phyloP scores from a whole-genome alignment of 2,888 invertebrate genomes.

The Timema podura region DNA sequence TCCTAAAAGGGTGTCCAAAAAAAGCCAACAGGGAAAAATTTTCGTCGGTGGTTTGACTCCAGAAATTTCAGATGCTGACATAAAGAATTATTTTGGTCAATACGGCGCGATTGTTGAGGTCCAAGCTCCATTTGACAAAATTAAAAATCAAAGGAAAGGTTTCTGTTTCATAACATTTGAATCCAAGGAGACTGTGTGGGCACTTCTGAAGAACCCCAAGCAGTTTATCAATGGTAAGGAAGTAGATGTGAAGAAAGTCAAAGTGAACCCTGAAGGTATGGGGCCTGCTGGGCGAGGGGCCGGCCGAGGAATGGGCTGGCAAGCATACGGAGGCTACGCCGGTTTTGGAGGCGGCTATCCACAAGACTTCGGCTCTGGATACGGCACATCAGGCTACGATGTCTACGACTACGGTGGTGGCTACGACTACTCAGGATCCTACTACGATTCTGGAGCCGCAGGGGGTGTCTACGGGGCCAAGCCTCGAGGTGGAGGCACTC shows the following conservation, averaged over 20 bases:
- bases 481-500: too few relatives aligned
- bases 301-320: slow-evolving; percentile 34
- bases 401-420: slow-evolving; percentile 38
- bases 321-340: slow-evolving; percentile 32
- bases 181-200: slow-evolving; percentile 56
- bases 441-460: slow-evolving; percentile 29
- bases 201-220: slow-evolving; percentile 53
- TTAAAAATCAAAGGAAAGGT: slow-evolving; percentile 58
- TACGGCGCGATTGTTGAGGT: slow-evolving; percentile 59
- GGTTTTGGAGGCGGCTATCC: slow-evolving; percentile 39
- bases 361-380: slow-evolving; percentile 41
- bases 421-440: slow-evolving; percentile 32
- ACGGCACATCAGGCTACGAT: slow-evolving; percentile 44
- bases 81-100: slow-evolving; percentile 56
- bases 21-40: slow-evolving; percentile 58
- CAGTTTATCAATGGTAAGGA: slow-evolving; percentile 57
- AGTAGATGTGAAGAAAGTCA: slow-evolving; percentile 54
- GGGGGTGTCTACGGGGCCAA: too few relatives aligned
- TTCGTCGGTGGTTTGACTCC: slow-evolving; percentile 63
- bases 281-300: slow-evolving; percentile 34
- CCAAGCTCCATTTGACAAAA: slow-evolving; percentile 62
- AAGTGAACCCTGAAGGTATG: slow-evolving; percentile 50
- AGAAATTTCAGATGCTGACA: slow-evolving; percentile 56
- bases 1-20: slow-evolving; percentile 61
- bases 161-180: slow-evolving; percentile 67